Percentiles rank a stretch among this genome's conserved stretches.
These are phyloP conservation scores for Urocitellus parryii DNA, from an alignment of 2,113 vertebrate genomes.

Conservation along the genomic window DNA sequence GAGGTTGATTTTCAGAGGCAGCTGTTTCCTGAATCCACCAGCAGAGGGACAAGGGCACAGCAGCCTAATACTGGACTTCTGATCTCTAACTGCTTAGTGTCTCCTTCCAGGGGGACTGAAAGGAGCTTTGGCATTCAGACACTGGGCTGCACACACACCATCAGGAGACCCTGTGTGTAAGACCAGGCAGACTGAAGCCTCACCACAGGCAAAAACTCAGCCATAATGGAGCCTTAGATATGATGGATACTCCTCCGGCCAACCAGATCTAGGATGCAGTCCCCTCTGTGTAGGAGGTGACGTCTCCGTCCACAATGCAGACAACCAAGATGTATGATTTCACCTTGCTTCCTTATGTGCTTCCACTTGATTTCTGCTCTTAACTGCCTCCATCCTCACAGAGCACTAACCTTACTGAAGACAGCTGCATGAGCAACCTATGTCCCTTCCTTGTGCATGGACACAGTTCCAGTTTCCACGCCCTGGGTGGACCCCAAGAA, in stretches of 20 bases:
- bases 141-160: too few relatives aligned
- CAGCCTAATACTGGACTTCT: too few relatives aligned
- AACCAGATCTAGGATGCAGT: accelerated
- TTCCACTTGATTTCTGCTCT: too few relatives aligned
- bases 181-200: too few relatives aligned
- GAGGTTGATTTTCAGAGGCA: not conserved
- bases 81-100: not conserved
- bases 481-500: too few relatives aligned
- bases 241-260: too few relatives aligned
- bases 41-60: accelerated
- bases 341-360: not conserved
- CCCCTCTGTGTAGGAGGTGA: not conserved
- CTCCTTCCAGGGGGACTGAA: not conserved
- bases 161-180: not conserved
- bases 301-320: not conserved
- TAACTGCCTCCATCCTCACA: not conserved
- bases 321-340: not conserved
- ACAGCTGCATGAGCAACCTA: too few relatives aligned
- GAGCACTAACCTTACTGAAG: not conserved
- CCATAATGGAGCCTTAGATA: not conserved
- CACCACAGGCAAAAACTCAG: not conserved
- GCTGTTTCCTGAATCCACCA: not conserved
- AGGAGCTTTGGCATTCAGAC: too few relatives aligned
- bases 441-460: too few relatives aligned
- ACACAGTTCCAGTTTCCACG: too few relatives aligned